phyloP scores from a whole-genome alignment of 2,113 vertebrate genomes.

The Cacatua alba region DNA sequence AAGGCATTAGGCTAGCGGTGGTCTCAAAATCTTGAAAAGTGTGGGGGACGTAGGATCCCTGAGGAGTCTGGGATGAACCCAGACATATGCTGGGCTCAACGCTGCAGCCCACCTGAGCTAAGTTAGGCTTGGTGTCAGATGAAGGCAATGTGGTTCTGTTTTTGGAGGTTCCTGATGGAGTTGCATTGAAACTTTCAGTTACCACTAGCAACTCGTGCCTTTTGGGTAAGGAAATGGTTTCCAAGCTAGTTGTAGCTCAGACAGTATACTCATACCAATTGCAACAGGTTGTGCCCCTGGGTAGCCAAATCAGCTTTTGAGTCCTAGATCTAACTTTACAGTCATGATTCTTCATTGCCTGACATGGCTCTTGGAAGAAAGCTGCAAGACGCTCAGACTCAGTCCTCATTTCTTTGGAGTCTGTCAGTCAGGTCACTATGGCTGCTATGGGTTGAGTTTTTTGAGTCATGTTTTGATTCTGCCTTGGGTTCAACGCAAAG shows the following conservation, averaged over 20 bases:
- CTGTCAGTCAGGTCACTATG: background rate
- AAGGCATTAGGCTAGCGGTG: background rate
- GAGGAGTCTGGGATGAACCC: background rate
- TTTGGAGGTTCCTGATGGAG: background rate
- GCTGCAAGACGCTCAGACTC: background rate
- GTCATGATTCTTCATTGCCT: background rate
- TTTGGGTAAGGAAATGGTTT: background rate
- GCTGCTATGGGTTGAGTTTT: background rate
- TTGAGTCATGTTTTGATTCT: background rate
- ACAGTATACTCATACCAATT: background rate
- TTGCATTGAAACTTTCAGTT: background rate
- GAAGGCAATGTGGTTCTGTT: background rate
- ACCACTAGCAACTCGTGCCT: background rate
- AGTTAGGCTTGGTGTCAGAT: background rate
- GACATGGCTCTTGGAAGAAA: background rate
- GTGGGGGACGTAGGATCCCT: accelerated
- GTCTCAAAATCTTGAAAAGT: background rate
- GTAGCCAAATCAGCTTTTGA: background rate
- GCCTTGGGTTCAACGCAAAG: background rate
- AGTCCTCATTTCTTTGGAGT: background rate
- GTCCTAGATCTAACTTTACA: background rate
- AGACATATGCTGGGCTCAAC: background rate
- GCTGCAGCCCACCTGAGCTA: background rate
- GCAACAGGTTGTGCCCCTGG: background rate
- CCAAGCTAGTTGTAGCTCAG: background rate